These are phyloP conservation scores for Spinibarbus caldwelli DNA, from an alignment of 2,797 vertebrate genomes.

Conservation along the genomic window DNA sequence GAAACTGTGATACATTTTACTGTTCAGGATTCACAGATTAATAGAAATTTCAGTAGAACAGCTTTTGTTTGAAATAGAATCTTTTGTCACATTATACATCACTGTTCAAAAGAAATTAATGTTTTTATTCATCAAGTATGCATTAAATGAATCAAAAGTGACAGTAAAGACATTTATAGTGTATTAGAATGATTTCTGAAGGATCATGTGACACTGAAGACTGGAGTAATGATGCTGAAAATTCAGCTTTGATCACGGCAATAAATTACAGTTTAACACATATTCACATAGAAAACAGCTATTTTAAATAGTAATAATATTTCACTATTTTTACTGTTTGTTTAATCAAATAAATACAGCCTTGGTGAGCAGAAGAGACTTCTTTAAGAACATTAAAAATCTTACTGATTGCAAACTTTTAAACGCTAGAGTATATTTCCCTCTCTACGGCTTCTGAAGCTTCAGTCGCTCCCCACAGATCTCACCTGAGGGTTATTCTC, in stretches of 20 bases:
- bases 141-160: neutral
- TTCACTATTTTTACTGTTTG: neutral
- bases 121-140: neutral
- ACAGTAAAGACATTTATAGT: neutral
- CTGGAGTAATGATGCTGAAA: neutral
- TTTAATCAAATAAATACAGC: neutral
- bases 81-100: neutral
- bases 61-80: neutral
- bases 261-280: neutral
- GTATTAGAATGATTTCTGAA: neutral
- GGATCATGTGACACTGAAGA: neutral
- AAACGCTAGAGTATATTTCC: neutral
- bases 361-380: neutral
- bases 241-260: neutral
- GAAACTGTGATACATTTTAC: neutral
- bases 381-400: neutral
- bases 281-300: neutral
- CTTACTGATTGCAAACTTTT: neutral
- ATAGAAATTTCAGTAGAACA: neutral
- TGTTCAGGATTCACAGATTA: too few species aligned
- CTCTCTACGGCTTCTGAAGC: neutral
- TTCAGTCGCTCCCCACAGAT: conserved; percentile 8
- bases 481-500: conserved; percentile 38
- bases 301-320: neutral
- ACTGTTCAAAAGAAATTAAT: neutral